Base-by-base conservation (phyloP, 2,797 vertebrate genomes). In the Channa striata region DNA sequence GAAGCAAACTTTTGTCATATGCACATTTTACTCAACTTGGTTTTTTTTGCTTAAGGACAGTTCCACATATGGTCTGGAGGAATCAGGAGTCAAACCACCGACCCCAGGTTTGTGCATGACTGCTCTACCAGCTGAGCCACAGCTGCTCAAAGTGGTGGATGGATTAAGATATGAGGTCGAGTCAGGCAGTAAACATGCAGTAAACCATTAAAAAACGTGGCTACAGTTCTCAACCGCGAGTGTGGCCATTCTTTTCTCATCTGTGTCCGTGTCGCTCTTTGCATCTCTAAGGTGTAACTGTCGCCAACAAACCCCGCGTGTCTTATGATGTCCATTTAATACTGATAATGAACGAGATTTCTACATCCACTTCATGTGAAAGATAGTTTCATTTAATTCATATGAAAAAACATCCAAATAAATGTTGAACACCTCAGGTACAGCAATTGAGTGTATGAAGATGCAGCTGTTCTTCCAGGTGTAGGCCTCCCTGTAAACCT, bases 181-280 rank as follows among this genome's bases (percentile, higher is more conserved):
- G 30, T 8, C 46, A 61, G 16, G 13, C 11, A 54, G 33, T 51
- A 65, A 49, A 70, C 69, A 65, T 37, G 46, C 23, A 70, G 13
- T n/a, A n/a, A n/a, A n/a, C n/a, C n/a, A n/a, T n/a, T n/a, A n/a
- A n/a, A n/a, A n/a, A n/a, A n/a, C n/a, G n/a, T n/a, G n/a, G n/a
- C 42, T 65, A 59, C 61, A 61, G 53, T 52, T 46, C 50, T 16
- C 16, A 2, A 6, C 33, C 14, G 36, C n/a, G 11, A 68, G 7
- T 21, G 36, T 6, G 34, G 48, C 53, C 42, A 46, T 48, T 37
- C 17, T 34, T 54, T 57, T 20, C 17, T 47, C 73, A 30, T 66
- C 33, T 13, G 8, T 47, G 7, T 11, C 21, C 14, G 20, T 14
- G n/a, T n/a, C n/a, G n/a, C 11, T 11, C 11, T 5, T 6, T 44